Evolutionary conservation across 2,888 invertebrate genomes (phyloP).

Genomic region (Melinaea marsaeus): DNA sequence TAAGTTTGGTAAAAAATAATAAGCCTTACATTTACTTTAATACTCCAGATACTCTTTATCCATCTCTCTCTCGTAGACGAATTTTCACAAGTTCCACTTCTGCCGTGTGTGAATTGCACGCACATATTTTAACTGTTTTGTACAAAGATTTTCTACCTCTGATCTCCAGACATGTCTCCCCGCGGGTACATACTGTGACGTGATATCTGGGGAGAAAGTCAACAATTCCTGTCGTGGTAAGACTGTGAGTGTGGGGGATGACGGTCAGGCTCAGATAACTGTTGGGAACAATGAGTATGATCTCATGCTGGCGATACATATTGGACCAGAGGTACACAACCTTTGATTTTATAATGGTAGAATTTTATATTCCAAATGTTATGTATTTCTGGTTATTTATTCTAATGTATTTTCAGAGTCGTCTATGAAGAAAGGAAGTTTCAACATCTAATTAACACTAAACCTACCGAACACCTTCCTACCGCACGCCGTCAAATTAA

Average conservation of each 20-base stretch:
- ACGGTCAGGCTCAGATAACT: constrained; percentile 76
- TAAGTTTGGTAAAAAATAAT: no score
- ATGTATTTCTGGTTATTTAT: constrained; percentile 10
- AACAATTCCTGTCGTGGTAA: constrained; percentile 81
- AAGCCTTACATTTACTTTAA: no score
- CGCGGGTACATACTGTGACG: constrained; percentile 86
- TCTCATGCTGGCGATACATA: constrained; percentile 81
- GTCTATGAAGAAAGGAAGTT: constrained; percentile 33
- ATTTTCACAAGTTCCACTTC: no score
- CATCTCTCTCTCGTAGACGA: no score
- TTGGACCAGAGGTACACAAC: constrained; percentile 61
- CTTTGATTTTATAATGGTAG: not conserved
- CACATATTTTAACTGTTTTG: no score
- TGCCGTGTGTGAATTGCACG: no score
- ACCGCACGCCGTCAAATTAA: no score
- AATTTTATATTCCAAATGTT: not conserved
- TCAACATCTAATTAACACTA: no score
- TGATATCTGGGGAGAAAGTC: constrained; percentile 80
- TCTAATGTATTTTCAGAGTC: constrained; percentile 41
- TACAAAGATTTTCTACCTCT: not conserved
- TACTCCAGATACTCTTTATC: no score
- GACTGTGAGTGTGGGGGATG: constrained; percentile 75
- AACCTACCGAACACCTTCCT: no score
- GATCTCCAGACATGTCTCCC: constrained; percentile 79
- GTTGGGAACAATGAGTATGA: constrained; percentile 76